These are phyloP conservation scores for Lithosia quadra DNA, from an alignment of 2,888 invertebrate genomes.

Conservation along the genomic window DNA sequence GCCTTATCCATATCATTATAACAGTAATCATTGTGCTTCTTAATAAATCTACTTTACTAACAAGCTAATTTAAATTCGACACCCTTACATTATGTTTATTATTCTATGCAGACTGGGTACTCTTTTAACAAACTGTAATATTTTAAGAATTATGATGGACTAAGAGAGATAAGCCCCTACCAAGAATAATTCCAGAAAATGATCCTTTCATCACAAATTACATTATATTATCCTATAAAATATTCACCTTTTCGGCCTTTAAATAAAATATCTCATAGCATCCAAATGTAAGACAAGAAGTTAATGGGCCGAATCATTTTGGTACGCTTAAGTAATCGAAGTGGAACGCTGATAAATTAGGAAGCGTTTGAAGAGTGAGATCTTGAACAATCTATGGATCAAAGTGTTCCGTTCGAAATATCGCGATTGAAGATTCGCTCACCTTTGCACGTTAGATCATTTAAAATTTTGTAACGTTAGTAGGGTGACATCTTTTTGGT, in stretches of 20 bases:
- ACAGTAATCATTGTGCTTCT: no score
- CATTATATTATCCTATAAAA: constrained; percentile 42
- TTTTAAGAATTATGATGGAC: neutral
- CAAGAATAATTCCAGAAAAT: neutral
- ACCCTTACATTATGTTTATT: no score
- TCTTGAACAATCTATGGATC: constrained; percentile 61
- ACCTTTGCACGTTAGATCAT: constrained; percentile 29
- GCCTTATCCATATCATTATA: no score
- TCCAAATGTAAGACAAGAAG: constrained; percentile 69
- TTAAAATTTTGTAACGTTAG: neutral
- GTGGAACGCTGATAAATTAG: constrained; percentile 80
- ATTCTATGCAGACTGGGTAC: no score
- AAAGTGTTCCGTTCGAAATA: constrained; percentile 56
- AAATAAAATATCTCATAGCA: constrained; percentile 59
- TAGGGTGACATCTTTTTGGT: neutral
- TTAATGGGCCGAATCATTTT: constrained; percentile 81
- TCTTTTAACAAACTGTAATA: neutral
- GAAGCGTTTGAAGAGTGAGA: constrained; percentile 52
- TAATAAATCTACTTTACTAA: no score
- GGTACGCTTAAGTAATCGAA: constrained; percentile 73
- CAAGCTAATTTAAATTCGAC: no score
- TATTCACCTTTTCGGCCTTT: constrained; percentile 43
- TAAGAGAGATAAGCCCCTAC: neutral
- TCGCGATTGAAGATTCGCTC: constrained; percentile 41
- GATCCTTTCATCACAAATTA: constrained; percentile 12